Percentiles rank a stretch among this genome's conserved stretches.
Conservation (phyloP, 2,888 invertebrate species). For the Sipha maydis region DNA sequence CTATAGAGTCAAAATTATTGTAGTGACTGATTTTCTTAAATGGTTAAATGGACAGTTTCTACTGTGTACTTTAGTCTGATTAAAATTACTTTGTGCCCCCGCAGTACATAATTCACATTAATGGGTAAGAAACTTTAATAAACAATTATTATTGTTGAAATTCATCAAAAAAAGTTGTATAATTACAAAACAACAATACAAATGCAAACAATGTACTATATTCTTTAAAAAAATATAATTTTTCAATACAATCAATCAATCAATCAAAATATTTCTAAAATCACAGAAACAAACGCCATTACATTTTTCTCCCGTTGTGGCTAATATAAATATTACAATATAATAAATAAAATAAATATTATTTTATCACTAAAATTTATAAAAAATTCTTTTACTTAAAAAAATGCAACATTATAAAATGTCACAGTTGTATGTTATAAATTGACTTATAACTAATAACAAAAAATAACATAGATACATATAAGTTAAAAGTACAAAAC, state of each 20-base stretch:
- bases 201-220: slow-evolving; percentile 57
- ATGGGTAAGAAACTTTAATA: too few relatives aligned
- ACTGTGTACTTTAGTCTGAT: too few relatives aligned
- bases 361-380: slow-evolving; percentile 33
- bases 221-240: slow-evolving; percentile 57
- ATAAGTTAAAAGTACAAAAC: slow-evolving; percentile 44
- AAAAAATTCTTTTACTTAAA: slow-evolving; percentile 32
- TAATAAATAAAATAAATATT: slow-evolving; percentile 34
- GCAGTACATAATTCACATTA: too few relatives aligned
- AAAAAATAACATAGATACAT: slow-evolving; percentile 5
- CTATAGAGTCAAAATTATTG: too few relatives aligned
- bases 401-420: slow-evolving; percentile 18
- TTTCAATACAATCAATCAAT: slow-evolving; percentile 60
- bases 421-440: slow-evolving; percentile 1
- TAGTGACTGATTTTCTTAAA: too few relatives aligned
- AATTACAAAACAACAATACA: slow-evolving; percentile 36
- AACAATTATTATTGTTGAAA: not conserved
- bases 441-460: slow-evolving; percentile 50
- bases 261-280: slow-evolving; percentile 60
- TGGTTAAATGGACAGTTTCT: too few relatives aligned
- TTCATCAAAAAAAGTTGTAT: slow-evolving; percentile 15
- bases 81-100: too few relatives aligned
- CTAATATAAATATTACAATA: slow-evolving; percentile 35
- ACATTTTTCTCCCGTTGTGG: slow-evolving; percentile 50
- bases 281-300: slow-evolving; percentile 61